Percentiles rank a stretch among this genome's conserved stretches.
Conservation (phyloP, 64 coral and sea anemone species). For the Catalaphyllia jardinei region DNA sequence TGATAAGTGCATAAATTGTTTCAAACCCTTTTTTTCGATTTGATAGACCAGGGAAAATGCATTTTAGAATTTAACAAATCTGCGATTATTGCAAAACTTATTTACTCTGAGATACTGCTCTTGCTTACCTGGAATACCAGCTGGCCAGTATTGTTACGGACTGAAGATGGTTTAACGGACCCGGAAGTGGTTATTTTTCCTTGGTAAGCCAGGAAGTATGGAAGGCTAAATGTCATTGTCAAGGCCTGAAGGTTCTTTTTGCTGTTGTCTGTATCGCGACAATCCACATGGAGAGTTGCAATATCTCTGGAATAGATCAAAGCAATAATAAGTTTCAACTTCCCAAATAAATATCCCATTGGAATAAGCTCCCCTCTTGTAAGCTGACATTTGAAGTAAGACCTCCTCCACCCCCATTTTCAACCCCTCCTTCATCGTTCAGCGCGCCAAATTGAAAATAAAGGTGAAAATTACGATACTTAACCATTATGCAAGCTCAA, state of each 20-base stretch:
- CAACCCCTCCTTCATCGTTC: no score
- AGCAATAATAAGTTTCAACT: not conserved
- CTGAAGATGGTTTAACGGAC: not conserved
- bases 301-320: not conserved
- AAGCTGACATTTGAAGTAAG: not conserved
- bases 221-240: not conserved
- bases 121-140: not conserved
- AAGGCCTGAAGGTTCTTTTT: not conserved
- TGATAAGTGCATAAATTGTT: no score
- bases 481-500: no score
- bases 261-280: not conserved
- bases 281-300: not conserved
- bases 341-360: not conserved
- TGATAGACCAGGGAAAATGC: no score
- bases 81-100: not conserved
- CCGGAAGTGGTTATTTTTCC: not conserved
- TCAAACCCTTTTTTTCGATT: no score
- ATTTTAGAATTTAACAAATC: no score
- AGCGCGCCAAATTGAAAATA: no score
- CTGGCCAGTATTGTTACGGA: not conserved
- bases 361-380: no score
- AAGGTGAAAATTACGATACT: no score
- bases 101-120: not conserved
- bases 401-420: no score
- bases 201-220: not conserved